A percentile compares a stretch with the other conserved stretches of the same genome.
phyloP scores from a whole-genome alignment of 2,797 vertebrate genomes.

The Emys orbicularis region DNA sequence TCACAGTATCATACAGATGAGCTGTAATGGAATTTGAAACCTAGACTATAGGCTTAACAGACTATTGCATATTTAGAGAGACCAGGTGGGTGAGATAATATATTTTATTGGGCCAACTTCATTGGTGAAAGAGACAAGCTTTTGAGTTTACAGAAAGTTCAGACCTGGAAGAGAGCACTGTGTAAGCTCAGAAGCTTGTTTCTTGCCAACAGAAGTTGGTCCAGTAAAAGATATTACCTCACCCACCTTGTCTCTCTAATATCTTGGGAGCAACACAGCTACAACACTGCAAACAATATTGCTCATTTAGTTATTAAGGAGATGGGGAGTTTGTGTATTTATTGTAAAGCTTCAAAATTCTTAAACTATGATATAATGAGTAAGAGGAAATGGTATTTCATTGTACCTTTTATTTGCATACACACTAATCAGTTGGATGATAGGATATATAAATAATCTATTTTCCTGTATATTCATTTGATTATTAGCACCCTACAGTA shows the following conservation, averaged over 20 bases:
- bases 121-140: neutral
- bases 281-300: neutral
- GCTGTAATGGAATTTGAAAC: neutral
- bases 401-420: neutral
- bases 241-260: neutral
- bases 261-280: neutral
- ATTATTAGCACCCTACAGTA: neutral
- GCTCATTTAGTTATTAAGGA: neutral
- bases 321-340: conserved; percentile 1
- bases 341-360: neutral
- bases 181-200: neutral
- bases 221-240: neutral
- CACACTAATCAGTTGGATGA: accelerated
- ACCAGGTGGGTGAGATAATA: neutral
- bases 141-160: neutral
- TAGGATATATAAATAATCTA: neutral
- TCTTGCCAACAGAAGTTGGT: neutral
- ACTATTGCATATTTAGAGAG: neutral
- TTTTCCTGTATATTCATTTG: neutral
- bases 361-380: neutral
- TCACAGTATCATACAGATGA: neutral
- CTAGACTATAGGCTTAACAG: neutral
- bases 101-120: neutral
- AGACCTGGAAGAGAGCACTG: neutral
- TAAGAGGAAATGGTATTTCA: neutral